Evolutionary conservation across 2,113 vertebrate genomes (phyloP).

Genomic region (Cynocephalus volans): DNA sequence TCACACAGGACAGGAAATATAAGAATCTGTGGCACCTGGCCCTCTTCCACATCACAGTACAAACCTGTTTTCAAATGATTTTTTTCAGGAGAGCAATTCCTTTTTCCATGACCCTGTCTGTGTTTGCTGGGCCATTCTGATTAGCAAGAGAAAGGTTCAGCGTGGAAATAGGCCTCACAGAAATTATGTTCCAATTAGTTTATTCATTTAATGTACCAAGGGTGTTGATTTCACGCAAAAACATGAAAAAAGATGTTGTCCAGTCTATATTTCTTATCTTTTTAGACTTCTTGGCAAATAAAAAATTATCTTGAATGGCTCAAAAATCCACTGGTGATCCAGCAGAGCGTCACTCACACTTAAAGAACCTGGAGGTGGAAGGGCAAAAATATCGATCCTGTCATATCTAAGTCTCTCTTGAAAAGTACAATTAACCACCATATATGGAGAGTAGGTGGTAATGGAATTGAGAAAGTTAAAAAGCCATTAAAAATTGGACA

Average conservation of each 20-base stretch:
- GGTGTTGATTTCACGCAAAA: not conserved
- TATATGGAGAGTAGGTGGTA: not conserved
- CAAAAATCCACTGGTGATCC: not conserved
- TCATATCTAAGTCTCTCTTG: not conserved
- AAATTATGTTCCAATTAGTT: constrained; percentile 26
- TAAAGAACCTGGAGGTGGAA: not conserved
- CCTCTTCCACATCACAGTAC: not conserved
- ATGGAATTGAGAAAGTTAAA: not conserved
- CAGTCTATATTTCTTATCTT: not conserved
- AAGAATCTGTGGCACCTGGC: not conserved
- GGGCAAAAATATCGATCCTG: not conserved
- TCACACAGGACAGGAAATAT: not conserved
- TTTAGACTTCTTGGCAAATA: not conserved
- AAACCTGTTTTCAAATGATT: not conserved
- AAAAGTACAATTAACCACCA: not conserved
- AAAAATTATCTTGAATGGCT: not conserved
- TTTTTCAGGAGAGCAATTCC: not conserved
- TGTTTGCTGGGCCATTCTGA: constrained; percentile 11
- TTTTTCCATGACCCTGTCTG: constrained; percentile 1
- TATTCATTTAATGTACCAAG: not conserved
- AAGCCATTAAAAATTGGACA: constrained; percentile 17
- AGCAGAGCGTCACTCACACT: not conserved
- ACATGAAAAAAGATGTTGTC: not conserved
- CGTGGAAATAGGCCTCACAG: not conserved
- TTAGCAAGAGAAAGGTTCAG: constrained; percentile 25